A percentile compares a stretch with the other conserved stretches of the same genome.
Evolutionary conservation across 2,888 invertebrate genomes (phyloP).

Genomic region (Apamea epomidion): DNA sequence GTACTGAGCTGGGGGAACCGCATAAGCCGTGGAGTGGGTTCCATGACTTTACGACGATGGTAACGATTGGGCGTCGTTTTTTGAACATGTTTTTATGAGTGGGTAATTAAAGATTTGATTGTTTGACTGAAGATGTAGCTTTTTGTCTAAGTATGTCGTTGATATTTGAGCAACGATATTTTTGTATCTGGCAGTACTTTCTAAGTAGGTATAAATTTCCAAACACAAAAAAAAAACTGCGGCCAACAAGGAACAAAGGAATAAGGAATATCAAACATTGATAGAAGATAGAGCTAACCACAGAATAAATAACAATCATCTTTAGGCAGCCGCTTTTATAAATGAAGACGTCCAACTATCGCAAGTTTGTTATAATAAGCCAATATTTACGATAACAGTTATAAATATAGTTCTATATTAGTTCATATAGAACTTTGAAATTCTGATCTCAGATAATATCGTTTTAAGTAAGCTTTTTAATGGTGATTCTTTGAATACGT

Average conservation of each 20-base stretch:
- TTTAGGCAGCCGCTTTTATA: conserved; percentile 19
- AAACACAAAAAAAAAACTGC: too few species aligned
- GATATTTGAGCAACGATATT: background rate
- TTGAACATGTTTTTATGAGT: background rate
- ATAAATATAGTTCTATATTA: too few species aligned
- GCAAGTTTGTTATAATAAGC: conserved; percentile 35
- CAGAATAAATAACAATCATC: conserved; percentile 9
- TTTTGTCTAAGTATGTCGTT: background rate
- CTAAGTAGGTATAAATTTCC: too few species aligned
- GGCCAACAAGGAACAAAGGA: too few species aligned
- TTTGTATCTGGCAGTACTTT: background rate
- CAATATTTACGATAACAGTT: conserved; percentile 50
- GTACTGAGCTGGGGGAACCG: conserved; percentile 46
- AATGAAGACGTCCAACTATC: conserved; percentile 33
- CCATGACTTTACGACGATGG: background rate
- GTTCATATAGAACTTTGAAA: conserved; percentile 45
- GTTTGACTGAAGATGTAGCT: background rate
- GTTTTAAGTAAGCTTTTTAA: conserved; percentile 23
- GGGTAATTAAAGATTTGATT: background rate
- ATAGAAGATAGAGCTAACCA: background rate
- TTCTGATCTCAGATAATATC: conserved; percentile 28
- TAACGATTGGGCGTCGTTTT: background rate
- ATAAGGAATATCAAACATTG: too few species aligned
- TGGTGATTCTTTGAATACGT: conserved; percentile 26
- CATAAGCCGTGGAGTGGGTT: conserved; percentile 25